Base-by-base conservation (phyloP, 2,113 vertebrate species). In the Otolemur garnettii region DNA sequence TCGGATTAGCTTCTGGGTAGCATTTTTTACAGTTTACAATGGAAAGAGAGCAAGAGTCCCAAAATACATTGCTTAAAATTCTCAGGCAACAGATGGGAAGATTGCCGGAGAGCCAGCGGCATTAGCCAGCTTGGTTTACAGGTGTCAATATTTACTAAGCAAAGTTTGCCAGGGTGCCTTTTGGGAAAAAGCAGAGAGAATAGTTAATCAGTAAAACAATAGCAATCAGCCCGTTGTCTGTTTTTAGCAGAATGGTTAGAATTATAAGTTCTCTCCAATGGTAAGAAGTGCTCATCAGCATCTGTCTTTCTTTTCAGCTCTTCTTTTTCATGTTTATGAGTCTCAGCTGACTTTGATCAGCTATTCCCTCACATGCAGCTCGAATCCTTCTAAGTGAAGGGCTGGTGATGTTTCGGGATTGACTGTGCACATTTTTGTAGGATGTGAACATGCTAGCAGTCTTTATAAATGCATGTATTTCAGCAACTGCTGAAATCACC, bases 111-210 rank as follows among this genome's bases (percentile, higher is more conserved):
- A 98, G 98, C 98, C 98, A 97, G 98, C 96, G 92, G 98, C 98
- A 98, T 98, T 98, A 98, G 98, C 96, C 98, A 98, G 98, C 98
- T 99, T 98, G 98, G 98, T 98, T 98, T 99, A 99, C 99, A 98
- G 98, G 98, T 99, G 99, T 99, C 99, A 99, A 98, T 99, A 99
- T 99, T 99, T 99, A 98, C 99, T 98, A 98, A 98, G 98, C 94
- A 98, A 98, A 98, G 97, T 98, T 98, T 98, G 98, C 96, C 96
- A 98, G 97, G 79, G 92, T 97, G 98, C 50, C 98, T 98, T 98
- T 98, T 95, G 98, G 98, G 98, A 94, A 95, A 98, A 98, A 97
- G 83, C 78, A 55, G 93, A 97, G 98, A 98, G 98, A 98, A 98
- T 96, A 88, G 97, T 95, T 98, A 98, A 99, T 98, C 98, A 98